Percentiles rank a stretch among this genome's conserved stretches.
Evolutionary conservation across 2,113 vertebrate genomes (phyloP).

Genomic region (Podiceps cristatus): DNA sequence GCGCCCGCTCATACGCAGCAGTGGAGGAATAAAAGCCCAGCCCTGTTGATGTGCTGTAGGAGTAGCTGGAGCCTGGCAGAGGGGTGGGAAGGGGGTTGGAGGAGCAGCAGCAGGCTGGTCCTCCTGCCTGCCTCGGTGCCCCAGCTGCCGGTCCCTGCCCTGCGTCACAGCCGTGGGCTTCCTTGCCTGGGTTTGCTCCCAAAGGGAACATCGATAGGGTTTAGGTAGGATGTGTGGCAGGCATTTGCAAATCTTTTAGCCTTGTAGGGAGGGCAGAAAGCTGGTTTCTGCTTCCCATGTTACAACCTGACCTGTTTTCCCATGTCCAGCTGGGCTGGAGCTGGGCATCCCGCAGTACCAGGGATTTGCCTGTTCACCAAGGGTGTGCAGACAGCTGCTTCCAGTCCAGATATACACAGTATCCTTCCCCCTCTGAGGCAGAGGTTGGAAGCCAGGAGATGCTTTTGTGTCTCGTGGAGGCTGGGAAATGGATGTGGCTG

Average conservation of each 20-base stretch:
- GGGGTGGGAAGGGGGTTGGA: not conserved
- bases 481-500: not conserved
- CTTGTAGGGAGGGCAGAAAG: not conserved
- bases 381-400: not conserved
- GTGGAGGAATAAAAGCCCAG: not conserved
- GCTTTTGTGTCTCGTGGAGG: not conserved
- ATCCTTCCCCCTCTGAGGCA: not conserved
- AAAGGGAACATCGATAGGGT: not conserved
- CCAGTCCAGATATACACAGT: not conserved
- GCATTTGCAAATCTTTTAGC: not conserved
- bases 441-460: not conserved
- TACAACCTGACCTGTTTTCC: not conserved
- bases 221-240: not conserved
- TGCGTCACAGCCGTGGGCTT: rapidly evolving
- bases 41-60: not conserved
- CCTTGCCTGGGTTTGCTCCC: rapidly evolving
- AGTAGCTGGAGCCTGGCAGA: not conserved
- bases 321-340: not conserved
- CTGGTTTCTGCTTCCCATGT: not conserved
- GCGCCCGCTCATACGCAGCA: rapidly evolving
- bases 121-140: not conserved
- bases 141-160: not conserved
- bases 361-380: not conserved
- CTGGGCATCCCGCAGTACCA: rapidly evolving
- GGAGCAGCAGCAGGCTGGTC: not conserved